Percentiles rank a stretch among this genome's conserved stretches.
These are phyloP conservation scores for Plagodis pulveraria DNA, from an alignment of 2,888 invertebrate genomes.

Conservation along the genomic window DNA sequence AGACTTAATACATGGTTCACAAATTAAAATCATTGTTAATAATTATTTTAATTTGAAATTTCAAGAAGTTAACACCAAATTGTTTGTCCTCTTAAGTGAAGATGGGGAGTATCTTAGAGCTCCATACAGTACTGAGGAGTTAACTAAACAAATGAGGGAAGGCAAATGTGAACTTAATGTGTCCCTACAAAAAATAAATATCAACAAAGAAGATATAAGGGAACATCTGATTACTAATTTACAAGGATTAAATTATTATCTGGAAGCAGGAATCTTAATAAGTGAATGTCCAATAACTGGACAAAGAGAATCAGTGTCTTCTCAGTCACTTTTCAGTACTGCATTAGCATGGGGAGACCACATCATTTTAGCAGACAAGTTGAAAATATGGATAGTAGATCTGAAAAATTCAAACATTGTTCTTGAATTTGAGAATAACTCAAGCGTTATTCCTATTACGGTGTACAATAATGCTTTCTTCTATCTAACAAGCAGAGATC, in stretches of 20 bases:
- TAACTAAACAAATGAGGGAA: constrained; percentile 49
- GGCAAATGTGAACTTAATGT: constrained; percentile 46
- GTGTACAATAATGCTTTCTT: constrained; percentile 61
- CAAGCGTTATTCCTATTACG: constrained; percentile 57
- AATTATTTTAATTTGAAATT: constrained; percentile 59
- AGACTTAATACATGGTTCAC: constrained; percentile 47
- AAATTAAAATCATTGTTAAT: constrained; percentile 51
- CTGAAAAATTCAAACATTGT: constrained; percentile 50
- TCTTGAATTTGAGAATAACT: constrained; percentile 54
- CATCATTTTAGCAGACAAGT: constrained; percentile 51
- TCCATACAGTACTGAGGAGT: constrained; percentile 47
- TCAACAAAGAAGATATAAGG: constrained; percentile 23
- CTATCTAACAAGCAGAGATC: constrained; percentile 56
- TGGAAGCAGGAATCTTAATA: constrained; percentile 47
- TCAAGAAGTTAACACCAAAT: constrained; percentile 43
- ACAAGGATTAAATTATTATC: constrained; percentile 53
- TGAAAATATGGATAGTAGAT: constrained; percentile 65
- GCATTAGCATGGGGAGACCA: constrained; percentile 59
- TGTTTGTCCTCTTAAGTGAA: constrained; percentile 62
- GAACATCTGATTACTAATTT: constrained; percentile 17
- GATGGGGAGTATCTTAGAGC: constrained; percentile 60
- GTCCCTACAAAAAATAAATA: constrained; percentile 50
- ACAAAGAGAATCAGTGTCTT: constrained; percentile 43
- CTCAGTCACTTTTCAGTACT: constrained; percentile 41
- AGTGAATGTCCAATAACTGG: constrained; percentile 64